Base-by-base conservation (phyloP, 2,888 invertebrate species). In the Cryptops parisi region DNA sequence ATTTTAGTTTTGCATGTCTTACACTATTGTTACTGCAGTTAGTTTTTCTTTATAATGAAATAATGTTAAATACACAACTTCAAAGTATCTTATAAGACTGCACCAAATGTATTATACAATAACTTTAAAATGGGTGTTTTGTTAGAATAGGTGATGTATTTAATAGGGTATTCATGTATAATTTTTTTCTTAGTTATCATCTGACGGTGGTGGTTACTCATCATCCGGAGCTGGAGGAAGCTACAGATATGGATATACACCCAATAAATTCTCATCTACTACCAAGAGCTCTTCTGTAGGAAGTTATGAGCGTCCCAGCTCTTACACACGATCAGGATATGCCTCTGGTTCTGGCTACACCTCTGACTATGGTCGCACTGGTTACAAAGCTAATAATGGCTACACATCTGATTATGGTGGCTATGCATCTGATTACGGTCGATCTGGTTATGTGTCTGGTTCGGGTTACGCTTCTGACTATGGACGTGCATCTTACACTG, bases 331-430 rank as follows among this genome's bases (percentile, higher is more conserved):
- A 43, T 57, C 57, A 1, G 57, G 58, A 2, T 56, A 58, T 25
- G 23, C 53, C 1, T 58, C 58, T 3, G 57, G 55, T 47, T 50
- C 53, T 9, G 59, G 59, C 0, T 58, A 59, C 48, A 54, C 56
- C 0, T 58, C 59, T 1, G 59, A 59, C 26, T 57, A 56, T 17
- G 52, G 51, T 24, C 43, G 52, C n/a, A 52, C 23, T 24, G 46
- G 39, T 23, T 33, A 33, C 33, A 33, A 33, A 15, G 43, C 43
- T n/a, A 41, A 12, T n/a, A n/a, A n/a, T n/a, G 43, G 43, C 43
- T 17, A 12, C 43, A 19, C n/a, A 6, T 41, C 12, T n/a, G 43
- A 41, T n/a, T 41, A 41, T n/a, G 43, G 43, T n/a, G 24, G 46
- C 46, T 41, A 41, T 19, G 43, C 43, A n/a, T 41, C 43, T 6